Percentiles rank a stretch among this genome's conserved stretches.
phyloP scores from a whole-genome alignment of 1,140 invertebrate species.

The Stenopsyche tienmushanensis region DNA sequence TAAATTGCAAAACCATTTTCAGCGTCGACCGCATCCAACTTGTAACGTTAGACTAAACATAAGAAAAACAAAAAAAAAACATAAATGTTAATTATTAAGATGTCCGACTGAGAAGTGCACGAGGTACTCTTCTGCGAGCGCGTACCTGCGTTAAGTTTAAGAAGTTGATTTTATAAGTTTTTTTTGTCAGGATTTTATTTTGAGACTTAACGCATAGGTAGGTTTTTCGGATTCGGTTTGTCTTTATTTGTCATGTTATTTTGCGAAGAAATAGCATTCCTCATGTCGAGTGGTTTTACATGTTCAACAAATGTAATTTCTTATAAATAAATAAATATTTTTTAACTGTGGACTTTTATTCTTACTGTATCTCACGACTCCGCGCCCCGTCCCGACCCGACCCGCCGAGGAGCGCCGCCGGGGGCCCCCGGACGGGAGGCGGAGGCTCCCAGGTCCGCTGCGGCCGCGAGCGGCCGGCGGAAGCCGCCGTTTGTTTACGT shows the following conservation, averaged over 20 bases:
- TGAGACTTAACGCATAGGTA: conserved; percentile 59
- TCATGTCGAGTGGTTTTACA: conserved; percentile 59
- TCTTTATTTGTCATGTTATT: conserved; percentile 59
- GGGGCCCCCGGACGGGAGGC: neutral
- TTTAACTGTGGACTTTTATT: conserved; percentile 36
- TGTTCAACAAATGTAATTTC: conserved; percentile 60
- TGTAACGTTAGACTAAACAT: too few relatives aligned
- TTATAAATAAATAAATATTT: conserved; percentile 52
- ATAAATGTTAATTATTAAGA: conserved; percentile 44
- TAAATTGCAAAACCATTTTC: conserved; percentile 53
- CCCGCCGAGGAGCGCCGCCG: neutral
- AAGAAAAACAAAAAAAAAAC: too few relatives aligned
- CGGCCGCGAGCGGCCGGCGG: too few relatives aligned
- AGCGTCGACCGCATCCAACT: neutral
- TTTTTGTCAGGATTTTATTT: conserved; percentile 55
- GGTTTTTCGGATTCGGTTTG: conserved; percentile 57
- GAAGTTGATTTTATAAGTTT: conserved; percentile 56
- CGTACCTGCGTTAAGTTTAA: conserved; percentile 50
- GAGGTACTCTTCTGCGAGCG: conserved; percentile 39
- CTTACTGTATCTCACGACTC: neutral
- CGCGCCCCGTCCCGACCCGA: neutral
- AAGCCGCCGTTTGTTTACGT: neutral
- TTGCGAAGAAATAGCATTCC: conserved; percentile 60
- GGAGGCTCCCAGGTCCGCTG: too few relatives aligned
- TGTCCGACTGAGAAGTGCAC: conserved; percentile 39